Evolutionary conservation across 2,888 invertebrate genomes (phyloP), one percentile per base, ranked within the genome.

Genomic region (Nebria brevicollis): DNA sequence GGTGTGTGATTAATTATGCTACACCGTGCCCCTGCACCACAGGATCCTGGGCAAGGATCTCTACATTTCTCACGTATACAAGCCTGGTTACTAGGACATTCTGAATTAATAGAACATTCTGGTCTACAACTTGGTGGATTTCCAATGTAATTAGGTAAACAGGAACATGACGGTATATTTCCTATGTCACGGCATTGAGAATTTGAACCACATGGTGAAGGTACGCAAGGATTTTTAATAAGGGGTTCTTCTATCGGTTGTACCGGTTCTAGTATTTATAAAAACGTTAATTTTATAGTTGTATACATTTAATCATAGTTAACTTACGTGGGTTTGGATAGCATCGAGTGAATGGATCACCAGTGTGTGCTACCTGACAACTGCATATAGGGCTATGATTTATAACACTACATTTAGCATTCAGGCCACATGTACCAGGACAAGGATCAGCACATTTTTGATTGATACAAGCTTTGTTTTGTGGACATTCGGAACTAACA

Each of bases 371-470:
- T 64, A 90, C 86, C 1, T 94, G 92, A 86, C 96, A 96, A 84
- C 93, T 94, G 86, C 96, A 96, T 83, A 95, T 93, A 0, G 96
- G 95, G 88, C 94, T 95, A 87, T 96, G 96, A 87, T 95, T 94
- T 82, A 94, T 94, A 10, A 95, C 95, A 84, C 93, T 91, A 86
- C 96, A 96, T 85, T 93, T 92, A 41, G 96, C 94, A 86, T 93
- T 93, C 75, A 92, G 89, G 77, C 96, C 96, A 86, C 96, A 96
- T 34, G 94, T 94, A 82, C 95, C 95, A 83, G 94, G 93, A 86
- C 96, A 96, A 77, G 96, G 96, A 88, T 96, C 95, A 43, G 91
- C 91, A 86, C 96, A 96, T 88, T 94, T 95, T 88, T 94, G 94
- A 86, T 94, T 95, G 84, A 95, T 92, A 86, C 96, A 96, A 8